Base-by-base conservation (phyloP, 2,113 vertebrate species). In the Marmota monax region DNA sequence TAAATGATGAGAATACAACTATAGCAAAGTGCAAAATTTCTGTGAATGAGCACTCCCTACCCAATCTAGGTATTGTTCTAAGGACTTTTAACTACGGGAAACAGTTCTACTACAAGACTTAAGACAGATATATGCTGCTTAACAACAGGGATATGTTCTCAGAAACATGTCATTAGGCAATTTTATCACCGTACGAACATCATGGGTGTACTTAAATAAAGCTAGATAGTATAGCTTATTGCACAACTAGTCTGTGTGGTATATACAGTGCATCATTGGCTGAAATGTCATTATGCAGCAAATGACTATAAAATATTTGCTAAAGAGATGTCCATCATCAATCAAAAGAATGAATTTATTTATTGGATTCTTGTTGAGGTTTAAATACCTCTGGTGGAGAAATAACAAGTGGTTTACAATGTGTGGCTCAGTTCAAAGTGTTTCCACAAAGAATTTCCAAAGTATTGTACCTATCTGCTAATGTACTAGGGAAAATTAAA, bases 391-490 rank as follows among this genome's bases (percentile, higher is more conserved):
- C 22, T 84, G 65, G 11, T 29, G 65, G 13, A 76, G 42, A 73
- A 7, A 83, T 13, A 65, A 25, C 29, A 78, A 42, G 13, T 84
- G 25, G 4, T 67, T 73, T 78, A 51, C 8, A 74, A 63, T 29
- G 39, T 51, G 1, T 58, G 10, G 16, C 27, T 34, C 37, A 51
- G 20, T 37, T 76, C 73, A 82, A 82, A 89, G 48, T 37, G 27
- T 48, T 58, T 76, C 58, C 56, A 61, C 42, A 53, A 82, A 94
- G 51, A 45, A 82, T 80, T 76, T 77, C 56, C 42, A 65, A 97
- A 96, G n/a, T 32, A 18, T 39, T 80, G 7, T 67, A 63, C 17
- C 23, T 34, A 86, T 83, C 45, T 39, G 32, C 7, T 90, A 45
- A 70, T 77, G 25, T 48, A 85, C 6, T 39, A 32, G 78, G 20